These are phyloP conservation scores for Numenius phaeopus DNA, from an alignment of 2,797 vertebrate species.

Conservation along the genomic window DNA sequence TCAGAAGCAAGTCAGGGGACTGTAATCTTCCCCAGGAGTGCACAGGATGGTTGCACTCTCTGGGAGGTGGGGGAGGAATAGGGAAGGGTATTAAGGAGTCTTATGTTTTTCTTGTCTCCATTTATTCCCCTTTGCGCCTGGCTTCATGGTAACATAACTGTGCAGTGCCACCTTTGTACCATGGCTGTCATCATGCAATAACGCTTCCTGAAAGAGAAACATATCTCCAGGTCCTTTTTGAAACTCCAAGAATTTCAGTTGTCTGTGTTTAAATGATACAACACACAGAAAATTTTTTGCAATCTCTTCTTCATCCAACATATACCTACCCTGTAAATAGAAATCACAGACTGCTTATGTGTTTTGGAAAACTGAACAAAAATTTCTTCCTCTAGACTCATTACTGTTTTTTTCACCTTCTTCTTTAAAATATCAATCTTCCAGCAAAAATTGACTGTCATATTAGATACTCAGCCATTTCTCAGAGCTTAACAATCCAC, in stretches of 20 bases:
- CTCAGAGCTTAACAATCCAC: neutral
- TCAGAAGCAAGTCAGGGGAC: neutral
- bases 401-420: neutral
- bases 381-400: neutral
- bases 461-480: neutral
- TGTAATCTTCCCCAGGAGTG: neutral
- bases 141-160: neutral
- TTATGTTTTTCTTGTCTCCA: neutral
- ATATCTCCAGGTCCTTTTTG: neutral
- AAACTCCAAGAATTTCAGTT: neutral
- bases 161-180: fast-evolving
- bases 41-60: neutral
- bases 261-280: neutral
- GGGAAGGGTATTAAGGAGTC: fast-evolving
- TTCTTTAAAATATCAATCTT: neutral
- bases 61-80: neutral
- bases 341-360: neutral
- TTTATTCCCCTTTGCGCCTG: neutral
- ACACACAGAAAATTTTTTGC: neutral
- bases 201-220: neutral
- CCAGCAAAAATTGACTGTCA: fast-evolving
- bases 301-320: neutral
- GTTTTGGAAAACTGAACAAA: neutral
- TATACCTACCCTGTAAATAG: neutral
- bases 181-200: neutral